A percentile compares a stretch with the other conserved stretches of the same genome.
Evolutionary conservation across 35 echinoderm and acorn worm species (phyloP).

Genomic region (Lytechinus pictus): DNA sequence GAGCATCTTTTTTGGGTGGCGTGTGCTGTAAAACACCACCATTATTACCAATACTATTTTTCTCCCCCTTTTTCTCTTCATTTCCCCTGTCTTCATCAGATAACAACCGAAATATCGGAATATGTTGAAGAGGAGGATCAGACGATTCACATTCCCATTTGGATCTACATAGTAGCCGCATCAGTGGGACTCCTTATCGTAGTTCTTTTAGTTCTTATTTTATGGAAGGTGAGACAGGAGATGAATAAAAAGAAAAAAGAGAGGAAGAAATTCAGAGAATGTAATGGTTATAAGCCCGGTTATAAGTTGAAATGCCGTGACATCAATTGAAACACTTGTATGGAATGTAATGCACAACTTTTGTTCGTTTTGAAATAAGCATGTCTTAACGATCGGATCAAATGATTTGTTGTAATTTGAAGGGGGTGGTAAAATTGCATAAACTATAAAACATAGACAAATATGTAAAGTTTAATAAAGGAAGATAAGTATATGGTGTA

Average conservation of each 20-base stretch:
- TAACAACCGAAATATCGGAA: neutral
- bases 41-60: no score
- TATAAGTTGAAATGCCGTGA: neutral
- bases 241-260: neutral
- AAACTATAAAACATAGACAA: no score
- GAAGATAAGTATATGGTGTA: no score
- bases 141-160: neutral
- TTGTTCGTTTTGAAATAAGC: no score
- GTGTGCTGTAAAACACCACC: no score
- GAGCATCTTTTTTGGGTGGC: no score
- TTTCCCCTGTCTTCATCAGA: neutral
- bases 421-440: no score
- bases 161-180: conserved; percentile 39
- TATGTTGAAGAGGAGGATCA: neutral
- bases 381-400: no score
- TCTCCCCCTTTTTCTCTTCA: no score
- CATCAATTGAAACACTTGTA: neutral
- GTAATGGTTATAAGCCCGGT: neutral
- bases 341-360: no score
- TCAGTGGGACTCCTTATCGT: neutral
- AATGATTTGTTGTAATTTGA: no score
- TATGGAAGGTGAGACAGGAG: conserved; percentile 37
- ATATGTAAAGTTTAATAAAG: no score
- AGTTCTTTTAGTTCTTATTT: conserved; percentile 8
- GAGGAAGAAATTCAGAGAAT: neutral